Percentiles rank a stretch among this genome's conserved stretches.
Evolutionary conservation across 2,113 vertebrate species (phyloP).

Genomic region (Gasterosteus nipponicus): DNA sequence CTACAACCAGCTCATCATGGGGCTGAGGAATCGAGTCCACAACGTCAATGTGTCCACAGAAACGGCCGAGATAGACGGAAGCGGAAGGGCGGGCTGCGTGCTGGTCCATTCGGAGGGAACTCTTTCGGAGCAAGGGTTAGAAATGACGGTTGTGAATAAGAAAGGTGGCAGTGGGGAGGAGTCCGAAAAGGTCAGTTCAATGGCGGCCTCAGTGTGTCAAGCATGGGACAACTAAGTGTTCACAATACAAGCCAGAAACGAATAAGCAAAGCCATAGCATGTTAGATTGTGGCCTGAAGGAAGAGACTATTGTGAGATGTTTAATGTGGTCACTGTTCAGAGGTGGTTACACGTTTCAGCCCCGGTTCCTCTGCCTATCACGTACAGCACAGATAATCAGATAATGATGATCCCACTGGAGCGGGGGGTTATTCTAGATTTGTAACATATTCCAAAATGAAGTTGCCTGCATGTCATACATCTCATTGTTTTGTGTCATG

Average conservation of each 20-base stretch:
- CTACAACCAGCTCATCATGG: constrained; percentile 62
- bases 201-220: constrained; percentile 68
- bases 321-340: neutral
- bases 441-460: neutral
- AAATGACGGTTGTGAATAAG: constrained; percentile 42
- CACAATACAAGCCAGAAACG: neutral
- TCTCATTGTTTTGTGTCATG: neutral
- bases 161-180: constrained; percentile 51
- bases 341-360: neutral
- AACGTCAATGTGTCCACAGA: constrained; percentile 65
- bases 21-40: constrained; percentile 74
- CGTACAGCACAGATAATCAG: too few relatives aligned
- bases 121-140: constrained; percentile 31
- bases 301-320: neutral
- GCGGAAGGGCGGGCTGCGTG: constrained; percentile 29
- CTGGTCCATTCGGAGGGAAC: constrained; percentile 43
- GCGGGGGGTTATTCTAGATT: neutral
- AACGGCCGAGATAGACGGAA: constrained; percentile 41
- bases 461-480: neutral
- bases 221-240: constrained; percentile 75
- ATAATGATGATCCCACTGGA: neutral
- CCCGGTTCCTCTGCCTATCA: neutral
- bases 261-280: constrained; percentile 2
- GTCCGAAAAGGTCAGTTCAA: constrained; percentile 56
- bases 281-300: neutral